Conservation (phyloP, 2,797 vertebrate genomes). For the Acanthis flammea region DNA sequence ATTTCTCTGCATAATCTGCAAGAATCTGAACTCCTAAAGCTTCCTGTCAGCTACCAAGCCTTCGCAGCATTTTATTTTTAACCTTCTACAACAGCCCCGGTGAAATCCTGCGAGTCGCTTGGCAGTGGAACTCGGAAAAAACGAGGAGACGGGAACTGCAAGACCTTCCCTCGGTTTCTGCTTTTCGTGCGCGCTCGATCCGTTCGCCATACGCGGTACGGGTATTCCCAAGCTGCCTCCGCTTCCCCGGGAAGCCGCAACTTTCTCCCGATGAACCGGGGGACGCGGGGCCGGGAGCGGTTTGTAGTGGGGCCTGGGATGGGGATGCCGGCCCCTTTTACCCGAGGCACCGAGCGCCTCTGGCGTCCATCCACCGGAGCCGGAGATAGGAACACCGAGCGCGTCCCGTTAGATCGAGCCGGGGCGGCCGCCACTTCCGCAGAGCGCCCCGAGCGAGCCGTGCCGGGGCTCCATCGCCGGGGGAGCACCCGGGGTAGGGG, state of each 20-base stretch:
- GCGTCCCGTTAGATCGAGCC: neutral
- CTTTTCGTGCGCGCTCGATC: neutral
- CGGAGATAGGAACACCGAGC: neutral
- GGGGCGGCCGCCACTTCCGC: neutral
- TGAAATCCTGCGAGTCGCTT: neutral
- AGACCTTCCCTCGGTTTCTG: neutral
- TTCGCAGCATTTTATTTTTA: neutral
- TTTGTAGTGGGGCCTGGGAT: neutral
- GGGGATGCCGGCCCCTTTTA: neutral
- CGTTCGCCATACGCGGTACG: neutral
- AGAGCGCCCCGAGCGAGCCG: neutral
- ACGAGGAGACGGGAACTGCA: neutral
- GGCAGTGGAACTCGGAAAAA: neutral
- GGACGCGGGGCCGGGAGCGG: neutral
- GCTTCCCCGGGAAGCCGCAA: neutral
- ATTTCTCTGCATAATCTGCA: neutral
- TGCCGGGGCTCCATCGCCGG: neutral
- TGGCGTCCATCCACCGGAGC: neutral
- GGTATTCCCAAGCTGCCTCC: fast-evolving
- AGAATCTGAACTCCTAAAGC: neutral
- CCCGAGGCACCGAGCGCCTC: neutral
- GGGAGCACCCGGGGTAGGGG: too few species aligned
- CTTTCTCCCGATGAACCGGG: neutral
- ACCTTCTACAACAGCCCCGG: neutral
- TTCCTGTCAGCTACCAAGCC: neutral